These are phyloP conservation scores for Epirrita christyi DNA, from an alignment of 2,888 invertebrate species.

Conservation along the genomic window DNA sequence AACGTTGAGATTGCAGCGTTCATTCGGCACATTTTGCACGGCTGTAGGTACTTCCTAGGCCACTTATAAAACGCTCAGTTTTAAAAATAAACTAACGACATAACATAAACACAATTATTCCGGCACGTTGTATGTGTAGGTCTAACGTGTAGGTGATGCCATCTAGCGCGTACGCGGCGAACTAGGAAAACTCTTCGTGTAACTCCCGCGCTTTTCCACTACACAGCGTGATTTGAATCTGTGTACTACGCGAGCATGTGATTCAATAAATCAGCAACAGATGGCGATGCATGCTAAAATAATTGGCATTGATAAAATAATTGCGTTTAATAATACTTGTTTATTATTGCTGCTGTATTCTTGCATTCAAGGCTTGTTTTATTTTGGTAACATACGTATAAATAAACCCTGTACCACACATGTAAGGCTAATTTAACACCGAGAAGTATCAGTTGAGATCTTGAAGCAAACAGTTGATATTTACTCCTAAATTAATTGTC, in stretches of 20 bases:
- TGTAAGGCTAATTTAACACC: slow-evolving; percentile 21
- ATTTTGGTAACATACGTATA: slow-evolving; percentile 37
- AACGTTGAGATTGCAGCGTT: slow-evolving; percentile 55
- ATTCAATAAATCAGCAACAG: slow-evolving; percentile 38
- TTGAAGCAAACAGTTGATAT: not conserved
- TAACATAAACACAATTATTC: slow-evolving; percentile 65
- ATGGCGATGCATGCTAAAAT: slow-evolving; percentile 42
- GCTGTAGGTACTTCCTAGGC: slow-evolving; percentile 69
- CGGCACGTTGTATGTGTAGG: slow-evolving; percentile 33
- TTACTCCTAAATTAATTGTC: not conserved
- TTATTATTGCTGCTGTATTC: slow-evolving; percentile 41
- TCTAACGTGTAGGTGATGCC: slow-evolving; percentile 51
- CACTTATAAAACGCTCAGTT: slow-evolving; percentile 77
- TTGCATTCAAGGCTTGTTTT: slow-evolving; percentile 38
- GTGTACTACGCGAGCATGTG: slow-evolving; percentile 27
- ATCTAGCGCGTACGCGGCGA: slow-evolving; percentile 52
- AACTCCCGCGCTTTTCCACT: slow-evolving; percentile 36
- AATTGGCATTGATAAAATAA: slow-evolving; percentile 32
- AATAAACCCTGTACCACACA: slow-evolving; percentile 30
- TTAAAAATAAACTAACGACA: slow-evolving; percentile 76
- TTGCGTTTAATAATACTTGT: slow-evolving; percentile 36
- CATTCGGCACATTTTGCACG: slow-evolving; percentile 55
- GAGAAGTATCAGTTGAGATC: slow-evolving; percentile 2
- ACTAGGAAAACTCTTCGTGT: slow-evolving; percentile 55
- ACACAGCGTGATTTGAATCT: slow-evolving; percentile 34